phyloP scores from a whole-genome alignment of 2,888 invertebrate species.

The Stramonita haemastoma region DNA sequence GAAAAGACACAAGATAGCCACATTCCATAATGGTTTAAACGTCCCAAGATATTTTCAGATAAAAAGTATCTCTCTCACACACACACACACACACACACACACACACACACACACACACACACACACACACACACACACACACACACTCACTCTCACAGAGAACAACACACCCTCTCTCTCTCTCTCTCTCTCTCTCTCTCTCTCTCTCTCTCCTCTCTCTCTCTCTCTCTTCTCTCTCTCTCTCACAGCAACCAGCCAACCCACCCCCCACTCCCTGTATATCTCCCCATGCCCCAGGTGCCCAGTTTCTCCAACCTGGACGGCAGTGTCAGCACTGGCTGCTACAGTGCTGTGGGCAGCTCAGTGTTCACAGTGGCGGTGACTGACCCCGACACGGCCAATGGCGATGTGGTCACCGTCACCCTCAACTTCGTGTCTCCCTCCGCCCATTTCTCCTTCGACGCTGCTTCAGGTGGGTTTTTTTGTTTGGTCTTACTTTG shows the following conservation, averaged over 20 bases:
- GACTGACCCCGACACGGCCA: background rate
- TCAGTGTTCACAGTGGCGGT: background rate
- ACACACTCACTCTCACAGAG: too few relatives aligned
- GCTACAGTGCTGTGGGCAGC: background rate
- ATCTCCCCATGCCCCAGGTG: background rate
- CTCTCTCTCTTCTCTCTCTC: too few relatives aligned
- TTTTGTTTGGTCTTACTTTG: background rate
- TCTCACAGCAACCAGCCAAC: too few relatives aligned
- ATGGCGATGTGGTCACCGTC: background rate
- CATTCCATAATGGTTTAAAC: too few relatives aligned
- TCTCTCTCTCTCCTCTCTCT: too few relatives aligned
- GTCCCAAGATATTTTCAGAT: too few relatives aligned
- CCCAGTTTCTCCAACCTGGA: background rate
- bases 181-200: too few relatives aligned
- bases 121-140: background rate
- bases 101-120: background rate
- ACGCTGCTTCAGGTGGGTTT: background rate
- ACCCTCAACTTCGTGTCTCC: background rate
- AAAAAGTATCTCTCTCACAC: too few relatives aligned
- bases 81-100: constrained; percentile 5
- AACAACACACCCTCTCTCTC: too few relatives aligned
- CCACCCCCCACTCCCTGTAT: too few relatives aligned
- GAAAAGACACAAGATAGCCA: too few relatives aligned
- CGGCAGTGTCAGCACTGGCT: background rate
- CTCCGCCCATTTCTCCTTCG: background rate